phyloP scores from a whole-genome alignment of 2,888 invertebrate species.

The Meteorus colon region DNA sequence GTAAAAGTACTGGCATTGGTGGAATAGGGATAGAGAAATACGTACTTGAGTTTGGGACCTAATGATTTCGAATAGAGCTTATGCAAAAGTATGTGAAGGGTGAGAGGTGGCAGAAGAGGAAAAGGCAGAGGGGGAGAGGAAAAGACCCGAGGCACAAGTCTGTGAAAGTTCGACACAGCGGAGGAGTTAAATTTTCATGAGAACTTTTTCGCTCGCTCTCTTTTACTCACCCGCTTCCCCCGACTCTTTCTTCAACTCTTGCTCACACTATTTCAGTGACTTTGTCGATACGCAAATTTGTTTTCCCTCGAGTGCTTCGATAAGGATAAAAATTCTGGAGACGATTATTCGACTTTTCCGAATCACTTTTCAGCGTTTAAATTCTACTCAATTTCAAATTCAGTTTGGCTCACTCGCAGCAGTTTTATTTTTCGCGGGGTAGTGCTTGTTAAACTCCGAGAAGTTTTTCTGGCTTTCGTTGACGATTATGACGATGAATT shows the following conservation, averaged over 20 bases:
- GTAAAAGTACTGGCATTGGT: constrained; percentile 16
- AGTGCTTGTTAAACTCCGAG: background rate
- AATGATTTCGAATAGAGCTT: constrained; percentile 33
- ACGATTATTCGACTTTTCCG: constrained; percentile 23
- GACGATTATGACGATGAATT: background rate
- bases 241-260: background rate
- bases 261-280: background rate
- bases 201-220: constrained; percentile 33
- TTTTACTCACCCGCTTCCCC: background rate
- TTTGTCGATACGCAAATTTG: constrained; percentile 22
- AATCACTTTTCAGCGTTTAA: constrained; percentile 27
- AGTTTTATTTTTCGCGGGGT: background rate
- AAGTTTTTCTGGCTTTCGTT: background rate
- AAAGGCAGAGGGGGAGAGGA: background rate
- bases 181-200: constrained; percentile 12
- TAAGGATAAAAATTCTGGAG: constrained; percentile 25
- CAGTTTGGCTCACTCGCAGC: constrained; percentile 9
- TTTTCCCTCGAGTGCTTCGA: constrained; percentile 13
- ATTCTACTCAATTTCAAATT: constrained; percentile 28
- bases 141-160: background rate
- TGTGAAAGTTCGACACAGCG: constrained; percentile 24
- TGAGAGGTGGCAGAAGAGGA: background rate
- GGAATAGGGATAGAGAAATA: constrained; percentile 30
- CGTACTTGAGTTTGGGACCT: constrained; percentile 20
- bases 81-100: background rate